Evolutionary conservation across 1,140 invertebrate species (phyloP), one percentile per base, ranked within the genome.

Genomic region (Drusus annulatus): DNA sequence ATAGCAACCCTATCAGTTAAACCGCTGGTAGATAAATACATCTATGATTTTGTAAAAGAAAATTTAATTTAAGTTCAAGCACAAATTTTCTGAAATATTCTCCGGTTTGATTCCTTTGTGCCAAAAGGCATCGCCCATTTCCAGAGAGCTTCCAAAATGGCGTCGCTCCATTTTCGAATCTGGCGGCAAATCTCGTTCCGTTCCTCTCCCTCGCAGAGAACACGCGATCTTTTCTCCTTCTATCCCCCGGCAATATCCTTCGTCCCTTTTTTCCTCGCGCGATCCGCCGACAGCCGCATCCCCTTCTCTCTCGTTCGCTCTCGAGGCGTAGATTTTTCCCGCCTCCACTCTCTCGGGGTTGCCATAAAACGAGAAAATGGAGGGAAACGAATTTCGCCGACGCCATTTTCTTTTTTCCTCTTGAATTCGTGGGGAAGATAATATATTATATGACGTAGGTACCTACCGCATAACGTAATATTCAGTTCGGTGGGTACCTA

Each of bases 171-270:
- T 71, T 71, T 71, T 50, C 68, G 50, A 71, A 71, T 71, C 68
- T 65, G 21, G 17, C 25, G 62, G 21, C 25, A 31, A n/a, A 65
- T 65, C 62, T 65, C 62, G 13, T 45, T 60, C 68, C 45, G n/a
- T 71, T 71, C 51, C 68, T 52, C 68, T 71, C 68, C 68, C 51
- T 52, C 68, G 68, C 68, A 52, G 62, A 71, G 45, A 71, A 25
- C 68, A 71, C 68, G 68, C 68, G 45, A 71, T 71, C 68, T 71
- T 71, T 50, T 50, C 71, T 28, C 71, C 71, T 54, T 45, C 36
- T 17, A 71, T 51, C 31, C 31, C 31, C 31, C 31, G 31, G 31
- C 7, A 3, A 36, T 36, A 36, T 25, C 51, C 51, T 28, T 19
- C 52, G 16, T 13, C 36, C 71, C 13, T 52, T 31, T n/a, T 56